Percentiles rank a stretch among this genome's conserved stretches.
Evolutionary conservation across 2,888 invertebrate species (phyloP).

Genomic region (Agrochola lychnidis): DNA sequence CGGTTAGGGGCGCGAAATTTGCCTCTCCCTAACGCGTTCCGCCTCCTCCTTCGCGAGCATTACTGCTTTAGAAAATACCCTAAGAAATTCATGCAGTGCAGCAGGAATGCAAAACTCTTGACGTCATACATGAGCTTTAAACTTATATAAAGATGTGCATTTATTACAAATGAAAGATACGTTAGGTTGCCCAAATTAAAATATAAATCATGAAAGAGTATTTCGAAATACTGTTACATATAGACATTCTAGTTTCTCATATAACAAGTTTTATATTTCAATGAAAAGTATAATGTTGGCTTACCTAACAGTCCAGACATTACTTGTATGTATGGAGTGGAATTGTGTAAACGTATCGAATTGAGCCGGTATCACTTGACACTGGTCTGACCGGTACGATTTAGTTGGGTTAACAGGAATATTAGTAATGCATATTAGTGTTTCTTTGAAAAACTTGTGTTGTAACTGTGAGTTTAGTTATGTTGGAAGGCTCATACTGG

Average conservation of each 20-base stretch:
- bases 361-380: conserved; percentile 33
- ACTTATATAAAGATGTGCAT: background rate
- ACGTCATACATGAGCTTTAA: background rate
- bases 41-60: too few species aligned
- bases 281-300: conserved; percentile 32
- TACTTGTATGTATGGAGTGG: conserved; percentile 26
- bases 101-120: background rate
- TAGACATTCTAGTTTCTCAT: conserved; percentile 10
- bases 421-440: conserved; percentile 21
- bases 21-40: too few species aligned
- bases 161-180: background rate
- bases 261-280: conserved; percentile 47
- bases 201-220: background rate
- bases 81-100: background rate
- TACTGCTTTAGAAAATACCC: background rate
- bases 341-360: conserved; percentile 58
- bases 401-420: conserved; percentile 28
- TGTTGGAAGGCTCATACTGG: background rate
- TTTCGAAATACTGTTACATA: conserved; percentile 2
- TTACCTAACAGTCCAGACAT: conserved; percentile 48
- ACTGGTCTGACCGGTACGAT: conserved; percentile 36
- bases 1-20: too few species aligned
- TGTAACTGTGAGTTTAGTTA: conserved; percentile 14
- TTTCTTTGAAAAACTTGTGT: conserved; percentile 33
- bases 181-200: background rate